These are phyloP conservation scores for Dichetophora obliterata DNA, from an alignment of 2,888 invertebrate genomes.

Conservation along the genomic window DNA sequence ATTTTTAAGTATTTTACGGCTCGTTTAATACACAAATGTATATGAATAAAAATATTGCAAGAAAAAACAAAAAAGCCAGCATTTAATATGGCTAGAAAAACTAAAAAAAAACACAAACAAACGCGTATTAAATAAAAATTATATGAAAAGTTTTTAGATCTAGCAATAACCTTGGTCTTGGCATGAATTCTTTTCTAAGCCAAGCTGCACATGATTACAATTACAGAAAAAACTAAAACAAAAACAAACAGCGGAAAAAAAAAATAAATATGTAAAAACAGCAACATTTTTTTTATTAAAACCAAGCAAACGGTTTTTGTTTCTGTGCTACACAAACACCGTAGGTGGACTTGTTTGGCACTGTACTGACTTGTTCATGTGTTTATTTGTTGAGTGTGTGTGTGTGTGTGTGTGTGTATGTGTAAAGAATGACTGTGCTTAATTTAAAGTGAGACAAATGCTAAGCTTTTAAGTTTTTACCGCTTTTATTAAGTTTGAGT, in stretches of 20 bases:
- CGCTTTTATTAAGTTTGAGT: no score
- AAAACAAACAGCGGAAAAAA: neutral
- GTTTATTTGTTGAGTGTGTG: slow-evolving; percentile 7
- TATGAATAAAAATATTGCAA: neutral
- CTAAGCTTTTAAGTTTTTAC: no score
- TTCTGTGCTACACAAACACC: neutral
- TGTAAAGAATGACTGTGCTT: neutral
- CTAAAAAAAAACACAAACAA: slow-evolving; percentile 36
- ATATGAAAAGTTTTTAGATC: neutral
- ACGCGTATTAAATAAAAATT: slow-evolving; percentile 35
- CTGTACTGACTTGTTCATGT: neutral
- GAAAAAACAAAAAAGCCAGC: neutral
- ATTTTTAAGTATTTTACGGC: slow-evolving; percentile 24
- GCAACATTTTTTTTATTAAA: neutral
- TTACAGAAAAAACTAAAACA: slow-evolving; percentile 1
- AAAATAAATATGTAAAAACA: neutral
- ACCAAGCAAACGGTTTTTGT: slow-evolving; percentile 25
- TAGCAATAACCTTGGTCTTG: slow-evolving; percentile 41
- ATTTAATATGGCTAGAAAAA: neutral
- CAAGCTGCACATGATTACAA: slow-evolving; percentile 7
- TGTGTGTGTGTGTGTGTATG: slow-evolving; percentile 10
- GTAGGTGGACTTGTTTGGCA: slow-evolving; percentile 34
- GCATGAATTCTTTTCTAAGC: slow-evolving; percentile 41
- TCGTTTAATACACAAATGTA: neutral
- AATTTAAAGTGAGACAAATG: no score